Percentiles rank a stretch among this genome's conserved stretches.
These are phyloP conservation scores for Platyscapa corneri DNA, from an alignment of 1,140 invertebrate genomes.

Conservation along the genomic window DNA sequence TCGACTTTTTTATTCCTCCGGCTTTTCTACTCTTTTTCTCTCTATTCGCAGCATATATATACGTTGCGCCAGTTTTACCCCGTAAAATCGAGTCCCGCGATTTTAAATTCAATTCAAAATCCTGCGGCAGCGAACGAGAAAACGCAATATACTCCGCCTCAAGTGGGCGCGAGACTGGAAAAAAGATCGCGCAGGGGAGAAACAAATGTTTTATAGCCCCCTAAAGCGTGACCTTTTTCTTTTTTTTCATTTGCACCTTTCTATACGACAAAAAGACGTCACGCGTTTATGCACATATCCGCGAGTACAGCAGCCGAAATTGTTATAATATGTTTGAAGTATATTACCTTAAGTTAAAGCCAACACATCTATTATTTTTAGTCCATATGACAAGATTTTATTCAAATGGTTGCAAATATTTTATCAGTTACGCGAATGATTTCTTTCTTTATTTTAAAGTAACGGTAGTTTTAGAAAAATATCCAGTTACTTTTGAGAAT, in stretches of 20 bases:
- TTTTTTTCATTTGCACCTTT: background rate
- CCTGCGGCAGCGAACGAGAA: background rate
- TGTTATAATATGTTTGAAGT: background rate
- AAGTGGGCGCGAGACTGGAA: constrained; percentile 18
- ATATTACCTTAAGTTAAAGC: background rate
- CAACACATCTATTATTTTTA: constrained; percentile 37
- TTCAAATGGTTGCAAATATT: constrained; percentile 9
- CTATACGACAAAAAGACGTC: background rate
- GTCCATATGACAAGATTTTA: constrained; percentile 42
- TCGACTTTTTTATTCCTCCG: constrained; percentile 18
- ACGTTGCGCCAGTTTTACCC: background rate
- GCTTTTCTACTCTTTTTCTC: background rate
- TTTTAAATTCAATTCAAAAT: constrained; percentile 50
- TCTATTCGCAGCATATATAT: constrained; percentile 1
- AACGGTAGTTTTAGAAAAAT: background rate
- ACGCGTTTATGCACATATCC: background rate
- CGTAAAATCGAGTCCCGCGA: constrained; percentile 32
- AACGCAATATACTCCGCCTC: constrained; percentile 5
- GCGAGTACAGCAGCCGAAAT: constrained; percentile 4
- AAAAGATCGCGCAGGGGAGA: background rate
- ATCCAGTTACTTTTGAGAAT: background rate
- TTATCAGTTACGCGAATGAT: background rate
- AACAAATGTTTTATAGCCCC: constrained; percentile 43
- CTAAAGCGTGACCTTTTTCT: constrained; percentile 8
- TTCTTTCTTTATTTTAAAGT: background rate